Base-by-base conservation (phyloP, 1,140 invertebrate genomes). In the Rhyzopertha dominica region DNA sequence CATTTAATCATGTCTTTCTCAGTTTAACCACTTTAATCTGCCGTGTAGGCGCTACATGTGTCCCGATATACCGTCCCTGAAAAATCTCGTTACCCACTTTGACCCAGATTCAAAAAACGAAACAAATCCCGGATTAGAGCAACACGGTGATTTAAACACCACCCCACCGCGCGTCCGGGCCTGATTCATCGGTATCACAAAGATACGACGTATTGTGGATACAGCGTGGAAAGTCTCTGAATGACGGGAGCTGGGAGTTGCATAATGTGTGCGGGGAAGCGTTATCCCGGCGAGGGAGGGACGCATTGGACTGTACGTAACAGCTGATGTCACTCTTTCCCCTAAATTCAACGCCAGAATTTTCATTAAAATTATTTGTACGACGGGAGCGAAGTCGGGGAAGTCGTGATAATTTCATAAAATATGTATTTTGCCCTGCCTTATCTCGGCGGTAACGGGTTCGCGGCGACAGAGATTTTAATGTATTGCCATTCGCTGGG, bases 321-420 rank as follows among this genome's bases (percentile, higher is more conserved):
- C 65, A 67, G 65, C 65, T 67, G 65, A 67, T 67, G 65, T 67
- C 65, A 67, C 63, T 63, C 61, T 57, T 62, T 60, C 58, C 55
- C 54, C 61, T 56, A 56, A 58, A 57, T 54, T 60, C 51, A 53
- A 47, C 53, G 52, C 47, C 58, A 55, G 58, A 62, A 55, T 66
- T 66, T 64, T 66, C 62, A 66, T 66, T 66, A 66, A 64, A 64
- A 66, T 66, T 64, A 66, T 66, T 63, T 61, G 58, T 54, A 55
- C 57, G 47, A 44, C 44, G 43, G 51, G 38, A 47, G 49, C 51
- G 50, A 56, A 54, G n/a, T n/a, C n/a, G n/a, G n/a, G n/a, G n/a
- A n/a, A n/a, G n/a, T n/a, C 53, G 61, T 46, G 59, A 65, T 65
- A 63, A 65, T 65, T 65, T 63, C 63, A 54, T 65, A 65, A 65